Conservation (phyloP, 2,888 invertebrate genomes). For the Ophion ventricosus region DNA sequence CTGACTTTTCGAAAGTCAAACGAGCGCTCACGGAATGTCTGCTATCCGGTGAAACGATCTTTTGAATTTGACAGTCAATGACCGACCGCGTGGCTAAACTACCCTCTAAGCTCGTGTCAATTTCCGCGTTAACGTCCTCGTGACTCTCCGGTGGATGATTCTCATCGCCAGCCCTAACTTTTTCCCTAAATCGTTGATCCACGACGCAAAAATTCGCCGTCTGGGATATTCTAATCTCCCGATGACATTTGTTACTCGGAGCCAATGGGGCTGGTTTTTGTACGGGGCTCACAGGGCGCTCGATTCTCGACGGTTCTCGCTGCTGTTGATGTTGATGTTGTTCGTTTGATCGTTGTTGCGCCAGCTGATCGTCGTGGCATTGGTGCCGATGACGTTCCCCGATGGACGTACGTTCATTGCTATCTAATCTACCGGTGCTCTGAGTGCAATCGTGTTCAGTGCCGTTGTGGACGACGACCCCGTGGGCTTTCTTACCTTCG, state of each 20-base stretch:
- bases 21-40: slow-evolving; percentile 64
- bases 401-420: slow-evolving; percentile 54
- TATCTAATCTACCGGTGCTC: slow-evolving; percentile 76
- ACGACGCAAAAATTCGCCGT: slow-evolving; percentile 30
- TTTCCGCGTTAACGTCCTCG: slow-evolving; percentile 28
- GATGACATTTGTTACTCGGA: slow-evolving; percentile 56
- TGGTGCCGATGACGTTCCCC: slow-evolving; percentile 39
- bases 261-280: slow-evolving; percentile 35
- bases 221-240: slow-evolving; percentile 28
- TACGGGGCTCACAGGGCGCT: slow-evolving; percentile 69
- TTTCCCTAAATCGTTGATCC: slow-evolving; percentile 53
- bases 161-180: slow-evolving; percentile 68
- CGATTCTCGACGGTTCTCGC: slow-evolving; percentile 41
- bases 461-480: slow-evolving; percentile 56
- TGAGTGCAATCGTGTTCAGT: slow-evolving; percentile 76
- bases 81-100: slow-evolving; percentile 19
- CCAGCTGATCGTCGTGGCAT: slow-evolving; percentile 31
- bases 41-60: background rate
- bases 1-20: slow-evolving; percentile 73
- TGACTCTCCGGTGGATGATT: slow-evolving; percentile 69
- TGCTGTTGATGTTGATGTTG: slow-evolving; percentile 39
- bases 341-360: slow-evolving; percentile 40
- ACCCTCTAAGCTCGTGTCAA: slow-evolving; percentile 17
- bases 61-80: slow-evolving; percentile 33
- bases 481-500: slow-evolving; percentile 87